Evolutionary conservation across 2,113 vertebrate genomes (phyloP).

Genomic region (Oreochromis tanganicae): DNA sequence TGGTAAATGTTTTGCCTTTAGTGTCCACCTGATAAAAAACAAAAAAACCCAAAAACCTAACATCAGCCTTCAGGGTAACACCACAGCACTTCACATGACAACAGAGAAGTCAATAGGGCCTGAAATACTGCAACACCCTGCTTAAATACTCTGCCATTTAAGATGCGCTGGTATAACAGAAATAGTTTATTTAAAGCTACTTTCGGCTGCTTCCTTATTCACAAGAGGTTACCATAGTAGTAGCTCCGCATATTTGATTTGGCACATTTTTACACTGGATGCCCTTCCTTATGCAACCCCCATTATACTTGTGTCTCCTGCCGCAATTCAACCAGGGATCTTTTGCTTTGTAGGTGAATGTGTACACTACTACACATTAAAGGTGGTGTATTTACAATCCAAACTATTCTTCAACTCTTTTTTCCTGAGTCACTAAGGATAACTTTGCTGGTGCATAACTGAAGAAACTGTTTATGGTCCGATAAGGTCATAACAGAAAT

Average conservation of each 20-base stretch:
- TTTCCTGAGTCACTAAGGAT: slow-evolving; percentile 22
- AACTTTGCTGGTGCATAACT: neutral
- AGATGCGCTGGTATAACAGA: neutral
- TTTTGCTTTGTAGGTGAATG: neutral
- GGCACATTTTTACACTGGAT: neutral
- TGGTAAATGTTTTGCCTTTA: neutral
- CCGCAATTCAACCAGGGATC: neutral
- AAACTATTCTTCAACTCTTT: neutral
- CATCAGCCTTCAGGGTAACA: neutral
- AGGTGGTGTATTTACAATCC: neutral
- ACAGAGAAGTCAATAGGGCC: neutral
- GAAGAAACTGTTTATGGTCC: neutral
- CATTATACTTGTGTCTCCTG: neutral
- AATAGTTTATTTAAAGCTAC: neutral
- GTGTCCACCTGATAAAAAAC: neutral
- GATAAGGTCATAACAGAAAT: neutral
- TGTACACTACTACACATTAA: neutral
- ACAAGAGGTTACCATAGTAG: neutral
- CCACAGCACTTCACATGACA: neutral
- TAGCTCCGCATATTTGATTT: neutral
- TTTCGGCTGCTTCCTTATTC: neutral
- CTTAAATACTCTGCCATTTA: neutral
- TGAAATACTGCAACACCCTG: neutral
- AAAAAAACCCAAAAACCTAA: neutral
- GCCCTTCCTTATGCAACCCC: neutral